These are phyloP conservation scores for Crypturellus tataupa DNA, from an alignment of 2,797 vertebrate genomes.

Conservation along the genomic window DNA sequence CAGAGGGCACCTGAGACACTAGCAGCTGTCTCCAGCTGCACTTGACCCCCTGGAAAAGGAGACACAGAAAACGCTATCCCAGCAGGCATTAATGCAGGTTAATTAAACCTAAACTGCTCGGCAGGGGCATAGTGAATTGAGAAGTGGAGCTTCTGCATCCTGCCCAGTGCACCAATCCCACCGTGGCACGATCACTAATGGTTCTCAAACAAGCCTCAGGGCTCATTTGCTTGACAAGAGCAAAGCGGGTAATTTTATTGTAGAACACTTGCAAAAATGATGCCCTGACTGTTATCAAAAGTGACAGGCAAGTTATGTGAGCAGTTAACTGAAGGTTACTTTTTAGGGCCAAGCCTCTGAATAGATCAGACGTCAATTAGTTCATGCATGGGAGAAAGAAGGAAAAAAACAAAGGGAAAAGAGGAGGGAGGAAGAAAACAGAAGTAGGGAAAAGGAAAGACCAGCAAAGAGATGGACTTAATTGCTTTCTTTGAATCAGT, in stretches of 20 bases:
- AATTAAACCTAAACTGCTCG: slow-evolving; percentile 72
- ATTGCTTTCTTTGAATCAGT: background rate
- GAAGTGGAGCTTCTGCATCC: background rate
- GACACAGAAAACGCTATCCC: slow-evolving; percentile 37
- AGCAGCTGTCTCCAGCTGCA: slow-evolving; percentile 50
- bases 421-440: background rate
- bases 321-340: slow-evolving; percentile 77
- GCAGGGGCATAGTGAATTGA: slow-evolving; percentile 7
- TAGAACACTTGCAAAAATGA: slow-evolving; percentile 76
- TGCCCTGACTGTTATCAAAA: slow-evolving; percentile 71
- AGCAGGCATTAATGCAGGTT: slow-evolving; percentile 69
- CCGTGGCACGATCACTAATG: slow-evolving; percentile 42
- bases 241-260: slow-evolving; percentile 71
- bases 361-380: slow-evolving; percentile 51
- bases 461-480: background rate
- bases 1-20: slow-evolving; percentile 44
- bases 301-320: slow-evolving; percentile 74
- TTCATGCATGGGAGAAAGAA: slow-evolving; percentile 45
- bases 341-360: slow-evolving; percentile 62
- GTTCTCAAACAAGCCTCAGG: slow-evolving; percentile 60
- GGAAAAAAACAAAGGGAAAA: slow-evolving; percentile 12
- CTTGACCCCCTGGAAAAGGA: slow-evolving; percentile 56
- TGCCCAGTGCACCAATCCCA: slow-evolving; percentile 50
- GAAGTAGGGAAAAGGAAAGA: background rate
- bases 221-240: slow-evolving; percentile 72